phyloP scores from a whole-genome alignment of 2,797 vertebrate species.

The Selene dorsalis region DNA sequence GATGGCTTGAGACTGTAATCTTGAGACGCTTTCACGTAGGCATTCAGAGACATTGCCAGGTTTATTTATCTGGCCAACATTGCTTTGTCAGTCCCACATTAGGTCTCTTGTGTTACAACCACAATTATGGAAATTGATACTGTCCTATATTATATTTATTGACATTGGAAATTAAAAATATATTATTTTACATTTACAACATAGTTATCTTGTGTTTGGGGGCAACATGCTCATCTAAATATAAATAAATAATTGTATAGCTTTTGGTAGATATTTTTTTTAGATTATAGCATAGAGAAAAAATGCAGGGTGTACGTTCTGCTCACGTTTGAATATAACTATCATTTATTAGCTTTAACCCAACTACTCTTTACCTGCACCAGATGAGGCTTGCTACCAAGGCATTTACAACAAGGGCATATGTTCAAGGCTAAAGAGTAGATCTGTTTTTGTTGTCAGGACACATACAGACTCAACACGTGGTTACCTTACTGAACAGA shows the following conservation, averaged over 20 bases:
- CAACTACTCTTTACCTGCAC: slow-evolving; percentile 9
- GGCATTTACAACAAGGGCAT: slow-evolving; percentile 35
- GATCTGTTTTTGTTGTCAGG: slow-evolving; percentile 39
- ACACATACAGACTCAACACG: background rate
- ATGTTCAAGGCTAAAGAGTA: slow-evolving; percentile 44
- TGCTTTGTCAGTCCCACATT: slow-evolving; percentile 16
- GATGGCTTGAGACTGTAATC: slow-evolving; percentile 27
- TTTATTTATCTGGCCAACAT: background rate
- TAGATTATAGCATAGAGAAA: slow-evolving; percentile 10
- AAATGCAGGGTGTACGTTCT: background rate
- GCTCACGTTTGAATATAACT: slow-evolving; percentile 7
- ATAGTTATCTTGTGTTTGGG: background rate
- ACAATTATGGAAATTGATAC: background rate
- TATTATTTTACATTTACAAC: background rate
- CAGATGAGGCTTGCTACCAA: background rate
- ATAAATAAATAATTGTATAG: background rate
- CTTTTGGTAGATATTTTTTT: background rate
- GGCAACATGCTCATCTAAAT: background rate
- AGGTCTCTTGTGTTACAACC: background rate
- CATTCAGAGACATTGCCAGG: background rate
- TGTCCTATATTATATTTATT: too few species aligned
- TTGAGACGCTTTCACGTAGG: slow-evolving; percentile 11
- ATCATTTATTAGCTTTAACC: slow-evolving; percentile 34
- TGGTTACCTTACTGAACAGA: slow-evolving; percentile 39
- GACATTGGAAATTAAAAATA: background rate